A percentile compares a stretch with the other conserved stretches of the same genome.
Conservation (phyloP, 1,140 invertebrate genomes). For the Drosophila sp. region DNA sequence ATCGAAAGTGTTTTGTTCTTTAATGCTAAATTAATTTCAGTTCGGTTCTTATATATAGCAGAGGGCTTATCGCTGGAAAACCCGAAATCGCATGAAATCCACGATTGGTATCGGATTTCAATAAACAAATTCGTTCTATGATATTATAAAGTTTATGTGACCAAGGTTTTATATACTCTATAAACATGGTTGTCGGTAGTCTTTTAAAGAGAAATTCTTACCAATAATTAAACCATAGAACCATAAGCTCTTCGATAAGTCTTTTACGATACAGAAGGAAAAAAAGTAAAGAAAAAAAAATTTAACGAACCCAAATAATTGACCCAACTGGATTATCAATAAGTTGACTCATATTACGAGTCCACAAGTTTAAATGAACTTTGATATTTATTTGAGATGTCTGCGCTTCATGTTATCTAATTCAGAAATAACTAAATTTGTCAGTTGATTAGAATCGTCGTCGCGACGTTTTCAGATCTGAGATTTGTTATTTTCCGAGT, state of each 20-base stretch:
- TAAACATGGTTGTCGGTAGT: conserved; percentile 56
- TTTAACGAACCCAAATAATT: conserved; percentile 8
- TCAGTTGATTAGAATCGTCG: conserved; percentile 31
- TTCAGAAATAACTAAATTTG: conserved; percentile 8
- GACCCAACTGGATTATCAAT: background rate
- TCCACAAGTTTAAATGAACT: conserved; percentile 1
- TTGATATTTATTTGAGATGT: conserved; percentile 13
- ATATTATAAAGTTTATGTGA: conserved; percentile 50
- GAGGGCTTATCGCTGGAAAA: conserved; percentile 30
- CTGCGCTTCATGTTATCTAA: conserved; percentile 18
- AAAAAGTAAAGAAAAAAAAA: background rate
- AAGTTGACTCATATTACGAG: conserved; percentile 17
- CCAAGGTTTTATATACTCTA: conserved; percentile 54
- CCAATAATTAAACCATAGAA: conserved; percentile 29
- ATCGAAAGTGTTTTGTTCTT: background rate
- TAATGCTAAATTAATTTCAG: conserved; percentile 2
- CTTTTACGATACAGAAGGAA: conserved; percentile 35
- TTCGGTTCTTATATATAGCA: conserved; percentile 29
- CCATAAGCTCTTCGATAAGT: conserved; percentile 47
- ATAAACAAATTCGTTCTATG: conserved; percentile 43
- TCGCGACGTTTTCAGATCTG: background rate
- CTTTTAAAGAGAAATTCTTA: conserved; percentile 44
- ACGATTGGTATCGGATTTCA: conserved; percentile 39
- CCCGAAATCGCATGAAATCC: conserved; percentile 37
- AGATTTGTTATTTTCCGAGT: conserved; percentile 30